Evolutionary conservation across 2,888 invertebrate species (phyloP), one percentile per base, ranked within the genome.

Genomic region (Troilus luridus): DNA sequence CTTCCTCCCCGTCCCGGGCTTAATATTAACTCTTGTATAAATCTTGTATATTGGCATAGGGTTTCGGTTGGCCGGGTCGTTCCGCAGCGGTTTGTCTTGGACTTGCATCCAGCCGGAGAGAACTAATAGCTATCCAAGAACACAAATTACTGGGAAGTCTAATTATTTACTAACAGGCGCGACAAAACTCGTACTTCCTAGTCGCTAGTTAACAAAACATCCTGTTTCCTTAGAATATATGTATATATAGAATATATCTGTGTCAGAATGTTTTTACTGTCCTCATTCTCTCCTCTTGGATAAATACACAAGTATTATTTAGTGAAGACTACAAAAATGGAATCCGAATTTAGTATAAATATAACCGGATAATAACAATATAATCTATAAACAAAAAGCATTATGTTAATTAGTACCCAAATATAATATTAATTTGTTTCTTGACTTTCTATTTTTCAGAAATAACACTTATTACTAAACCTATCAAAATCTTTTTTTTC

Each of bases 1-100:
- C 54, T 56, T 56, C 21, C 12, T 21, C 41, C 54, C 54, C 3
- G 19, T 2, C n/a, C n/a, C 8, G 56, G 56, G 85, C 85, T 58
- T 85, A 11, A 85, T 85, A 85, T 85, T 58, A 56, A 85, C 21
- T 54, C 85, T 85, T 56, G 56, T 85, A 85, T 85, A 85, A 85
- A 85, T 85, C 85, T 85, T 58, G 56, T 85, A 56, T 56, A 58
- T 85, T 85, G 85, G 85, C 54, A 27, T 41, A 19, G 72, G 27
- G 72, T 17, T 41, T 19, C 17, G 17, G 72, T 41, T 67, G 8
- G 72, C 27, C 72, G 27, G 24, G 72, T 77, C 72, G 24, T 77
- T 77, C 41, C 27, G 17, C 41, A 19, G 72, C 41, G 72, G 27
- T 77, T 77, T 77, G 27, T 77, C 27, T 77, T 77, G 72, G 72